Conservation (phyloP, 2,113 vertebrate species). For the Alligator sinensis region DNA sequence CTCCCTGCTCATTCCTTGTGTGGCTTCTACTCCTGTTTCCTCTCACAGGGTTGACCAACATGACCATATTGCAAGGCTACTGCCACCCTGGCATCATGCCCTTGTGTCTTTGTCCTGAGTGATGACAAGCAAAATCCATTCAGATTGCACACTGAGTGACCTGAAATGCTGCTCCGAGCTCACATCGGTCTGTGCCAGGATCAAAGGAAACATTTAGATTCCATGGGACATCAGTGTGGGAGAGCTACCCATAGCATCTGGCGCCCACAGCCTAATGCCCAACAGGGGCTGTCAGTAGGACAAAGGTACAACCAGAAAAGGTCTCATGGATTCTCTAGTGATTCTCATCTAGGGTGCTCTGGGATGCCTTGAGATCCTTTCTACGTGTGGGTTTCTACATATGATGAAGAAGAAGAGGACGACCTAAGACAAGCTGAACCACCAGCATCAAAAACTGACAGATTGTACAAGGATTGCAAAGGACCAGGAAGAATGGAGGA, state of each 20-base stretch:
- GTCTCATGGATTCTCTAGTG: too few relatives aligned
- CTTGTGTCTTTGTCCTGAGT: neutral
- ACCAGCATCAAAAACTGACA: too few relatives aligned
- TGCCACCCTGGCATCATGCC: neutral
- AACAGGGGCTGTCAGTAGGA: neutral
- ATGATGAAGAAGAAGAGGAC: too few relatives aligned
- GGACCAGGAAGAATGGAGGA: too few relatives aligned
- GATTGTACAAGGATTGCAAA: too few relatives aligned
- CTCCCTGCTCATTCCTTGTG: too few relatives aligned
- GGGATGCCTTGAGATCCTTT: too few relatives aligned
- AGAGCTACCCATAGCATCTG: neutral
- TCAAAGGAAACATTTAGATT: neutral
- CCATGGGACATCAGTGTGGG: neutral
- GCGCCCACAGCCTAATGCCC: neutral
- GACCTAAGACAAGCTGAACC: too few relatives aligned
- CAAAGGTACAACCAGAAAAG: neutral
- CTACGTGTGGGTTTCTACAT: too few relatives aligned
- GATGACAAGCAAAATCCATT: neutral
- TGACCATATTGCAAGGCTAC: neutral
- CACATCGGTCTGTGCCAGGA: neutral
- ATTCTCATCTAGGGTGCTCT: too few relatives aligned
- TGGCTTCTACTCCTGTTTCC: neutral
- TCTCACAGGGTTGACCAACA: neutral
- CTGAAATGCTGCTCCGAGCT: neutral
- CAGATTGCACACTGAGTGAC: neutral